phyloP scores from a whole-genome alignment of 2,888 invertebrate genomes.

The Gasteruption jaculator region DNA sequence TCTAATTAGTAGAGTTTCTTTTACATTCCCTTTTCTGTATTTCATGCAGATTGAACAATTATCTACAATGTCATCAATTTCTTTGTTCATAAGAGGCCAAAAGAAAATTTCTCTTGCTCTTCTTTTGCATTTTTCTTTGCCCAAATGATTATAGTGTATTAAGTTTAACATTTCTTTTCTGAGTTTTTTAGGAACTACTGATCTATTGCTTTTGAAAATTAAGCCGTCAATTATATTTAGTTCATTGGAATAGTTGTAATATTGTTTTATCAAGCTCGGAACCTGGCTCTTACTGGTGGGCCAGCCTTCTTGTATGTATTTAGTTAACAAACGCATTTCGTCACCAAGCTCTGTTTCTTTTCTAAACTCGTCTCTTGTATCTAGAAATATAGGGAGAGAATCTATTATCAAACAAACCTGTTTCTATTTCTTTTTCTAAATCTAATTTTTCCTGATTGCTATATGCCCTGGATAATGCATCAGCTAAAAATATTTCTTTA shows the following conservation, averaged over 20 bases:
- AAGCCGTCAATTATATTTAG: constrained; percentile 18
- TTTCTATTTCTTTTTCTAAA: constrained; percentile 17
- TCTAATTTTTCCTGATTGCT: constrained; percentile 8
- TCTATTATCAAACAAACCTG: constrained; percentile 15
- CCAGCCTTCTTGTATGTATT: constrained; percentile 14
- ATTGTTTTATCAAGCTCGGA: constrained; percentile 7
- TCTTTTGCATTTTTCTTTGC: constrained; percentile 26
- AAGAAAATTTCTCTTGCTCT: constrained; percentile 26
- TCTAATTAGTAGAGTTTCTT: constrained; percentile 18
- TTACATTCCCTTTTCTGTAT: constrained; percentile 19
- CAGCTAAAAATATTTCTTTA: constrained; percentile 22
- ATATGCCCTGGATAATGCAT: constrained; percentile 21
- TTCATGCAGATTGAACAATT: constrained; percentile 23
- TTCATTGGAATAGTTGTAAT: constrained; percentile 18
- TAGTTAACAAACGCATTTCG: constrained; percentile 20
- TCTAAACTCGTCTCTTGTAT: constrained; percentile 15
- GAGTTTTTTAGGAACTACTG: constrained; percentile 23
- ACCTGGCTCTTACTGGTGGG: constrained; percentile 11
- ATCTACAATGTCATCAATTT: constrained; percentile 24
- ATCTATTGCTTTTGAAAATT: constrained; percentile 20
- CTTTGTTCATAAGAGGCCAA: constrained; percentile 28
- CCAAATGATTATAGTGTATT: constrained; percentile 31
- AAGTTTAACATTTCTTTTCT: constrained; percentile 24
- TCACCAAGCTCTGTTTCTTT: constrained; percentile 15
- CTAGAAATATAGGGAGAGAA: constrained; percentile 8